Base-by-base conservation (phyloP, 2,797 vertebrate species). In the Sebastiscus tertius region DNA sequence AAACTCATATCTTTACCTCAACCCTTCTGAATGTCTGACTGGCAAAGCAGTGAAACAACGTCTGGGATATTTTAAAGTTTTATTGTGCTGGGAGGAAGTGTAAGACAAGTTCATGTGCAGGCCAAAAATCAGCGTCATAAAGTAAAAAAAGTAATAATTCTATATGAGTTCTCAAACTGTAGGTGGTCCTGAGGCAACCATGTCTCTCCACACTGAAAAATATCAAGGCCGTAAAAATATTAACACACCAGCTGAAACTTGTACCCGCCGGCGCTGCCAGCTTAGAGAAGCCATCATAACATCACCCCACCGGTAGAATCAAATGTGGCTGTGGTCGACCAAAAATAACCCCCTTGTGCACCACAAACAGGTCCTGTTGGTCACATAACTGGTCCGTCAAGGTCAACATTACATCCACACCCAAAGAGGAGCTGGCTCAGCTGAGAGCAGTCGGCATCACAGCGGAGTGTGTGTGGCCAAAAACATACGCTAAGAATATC, bases 131-230 rank as follows among this genome's bases (percentile, higher is more conserved):
- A 63, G 10, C 63, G 65, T 82, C 6, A 65, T 59, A 83, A 82
- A 31, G 52, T 62, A 64, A 69, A 73, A 81, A 67, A 60, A 63
- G 24, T 27, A 12, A 70, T 24, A 6, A 79, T 63, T 49, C 62
- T 72, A 64, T 67, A 59, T 75, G 18, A 79, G 55, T 70, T 81
- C 11, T 72, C 58, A 70, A 69, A 76, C 39, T 56, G 66, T 84
- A 72, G 87, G 90, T 91, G 89, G 89, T 91, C 89, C 59, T 66
- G 20, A 72, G 34, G 85, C 20, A 66, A 31, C 39, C 27, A 33
- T 20, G 36, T 79, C 75, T 71, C 64, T 75, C 39, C 49, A 63
- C 59, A 52, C 70, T 70, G 71, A 58, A 49, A 83, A 83, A 78
- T 63, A 81, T 77, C 34, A 75, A 46, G 58, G 71, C 13, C 54